Evolutionary conservation across 1,140 invertebrate species (phyloP).

Genomic region (Musca domestica): DNA sequence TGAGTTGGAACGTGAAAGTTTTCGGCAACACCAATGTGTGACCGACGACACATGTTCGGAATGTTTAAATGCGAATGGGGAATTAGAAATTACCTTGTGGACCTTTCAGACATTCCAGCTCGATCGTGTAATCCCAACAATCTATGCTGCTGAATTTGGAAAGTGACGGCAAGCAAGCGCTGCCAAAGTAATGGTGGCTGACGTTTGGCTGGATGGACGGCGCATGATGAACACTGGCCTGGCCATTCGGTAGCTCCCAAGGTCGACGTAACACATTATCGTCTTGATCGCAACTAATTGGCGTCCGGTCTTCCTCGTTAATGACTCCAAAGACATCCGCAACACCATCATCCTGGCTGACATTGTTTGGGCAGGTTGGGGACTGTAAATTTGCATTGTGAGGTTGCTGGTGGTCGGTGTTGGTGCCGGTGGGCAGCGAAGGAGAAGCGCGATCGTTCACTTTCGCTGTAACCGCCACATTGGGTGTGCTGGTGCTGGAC

Average conservation of each 20-base stretch:
- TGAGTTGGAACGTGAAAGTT: too few relatives aligned
- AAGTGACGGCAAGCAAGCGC: constrained; percentile 13
- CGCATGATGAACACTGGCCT: background rate
- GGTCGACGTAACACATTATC: constrained; percentile 24
- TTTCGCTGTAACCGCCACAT: constrained; percentile 28
- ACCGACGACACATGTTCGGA: too few relatives aligned
- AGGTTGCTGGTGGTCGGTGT: constrained; percentile 2
- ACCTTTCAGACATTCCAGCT: constrained; percentile 72
- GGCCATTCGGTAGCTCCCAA: constrained; percentile 25
- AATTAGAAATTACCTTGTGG: constrained; percentile 61
- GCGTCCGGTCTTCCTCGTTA: constrained; percentile 21
- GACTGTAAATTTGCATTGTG: background rate
- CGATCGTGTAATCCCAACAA: constrained; percentile 78
- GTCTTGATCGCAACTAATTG: constrained; percentile 6
- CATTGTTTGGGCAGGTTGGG: background rate
- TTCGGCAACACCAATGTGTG: too few relatives aligned
- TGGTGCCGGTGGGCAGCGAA: constrained; percentile 25
- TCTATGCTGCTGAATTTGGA: constrained; percentile 67
- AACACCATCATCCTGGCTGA: background rate
- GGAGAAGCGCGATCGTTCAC: constrained; percentile 26
- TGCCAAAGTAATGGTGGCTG: constrained; percentile 6
- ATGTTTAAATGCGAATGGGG: too few relatives aligned
- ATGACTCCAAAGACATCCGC: constrained; percentile 26
- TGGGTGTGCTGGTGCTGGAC: constrained; percentile 2
- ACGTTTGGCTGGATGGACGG: background rate